Evolutionary conservation across 1,140 invertebrate genomes (phyloP).

Genomic region (Drosophila nikananu): DNA sequence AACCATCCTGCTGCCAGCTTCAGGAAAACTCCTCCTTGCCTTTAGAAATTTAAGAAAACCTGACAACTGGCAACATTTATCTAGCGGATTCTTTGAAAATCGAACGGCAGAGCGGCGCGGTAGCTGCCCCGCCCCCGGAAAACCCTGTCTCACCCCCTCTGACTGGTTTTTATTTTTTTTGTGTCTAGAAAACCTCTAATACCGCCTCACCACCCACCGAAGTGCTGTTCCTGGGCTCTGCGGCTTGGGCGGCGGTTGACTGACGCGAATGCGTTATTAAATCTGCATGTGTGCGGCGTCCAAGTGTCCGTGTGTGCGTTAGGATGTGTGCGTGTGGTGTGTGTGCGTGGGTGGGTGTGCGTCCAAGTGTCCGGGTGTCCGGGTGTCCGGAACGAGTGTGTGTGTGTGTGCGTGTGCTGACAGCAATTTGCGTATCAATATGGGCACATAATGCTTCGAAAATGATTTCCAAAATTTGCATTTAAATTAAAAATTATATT

Average conservation of each 20-base stretch:
- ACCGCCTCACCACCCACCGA: not conserved
- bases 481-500: slow-evolving; percentile 84
- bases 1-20: not conserved
- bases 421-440: slow-evolving; percentile 84
- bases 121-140: not conserved
- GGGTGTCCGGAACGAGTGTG: slow-evolving; percentile 15
- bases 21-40: not conserved
- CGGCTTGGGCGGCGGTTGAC: slow-evolving; percentile 73
- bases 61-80: slow-evolving; percentile 26
- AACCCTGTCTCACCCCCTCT: not conserved
- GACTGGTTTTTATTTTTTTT: not conserved
- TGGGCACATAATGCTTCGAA: slow-evolving; percentile 83
- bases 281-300: slow-evolving; percentile 64
- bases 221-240: slow-evolving; percentile 47
- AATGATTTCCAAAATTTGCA: slow-evolving; percentile 84
- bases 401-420: slow-evolving; percentile 67
- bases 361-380: slow-evolving; percentile 13
- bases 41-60: slow-evolving; percentile 1
- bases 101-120: slow-evolving; percentile 34
- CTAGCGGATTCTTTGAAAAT: slow-evolving; percentile 71
- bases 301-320: slow-evolving; percentile 12
- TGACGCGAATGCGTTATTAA: slow-evolving; percentile 82
- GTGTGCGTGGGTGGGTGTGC: slow-evolving; percentile 14
- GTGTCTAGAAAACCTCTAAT: slow-evolving; percentile 2
- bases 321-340: slow-evolving; percentile 1